These are phyloP conservation scores for Papilio gigon DNA, from an alignment of 2,888 invertebrate species.

Conservation along the genomic window DNA sequence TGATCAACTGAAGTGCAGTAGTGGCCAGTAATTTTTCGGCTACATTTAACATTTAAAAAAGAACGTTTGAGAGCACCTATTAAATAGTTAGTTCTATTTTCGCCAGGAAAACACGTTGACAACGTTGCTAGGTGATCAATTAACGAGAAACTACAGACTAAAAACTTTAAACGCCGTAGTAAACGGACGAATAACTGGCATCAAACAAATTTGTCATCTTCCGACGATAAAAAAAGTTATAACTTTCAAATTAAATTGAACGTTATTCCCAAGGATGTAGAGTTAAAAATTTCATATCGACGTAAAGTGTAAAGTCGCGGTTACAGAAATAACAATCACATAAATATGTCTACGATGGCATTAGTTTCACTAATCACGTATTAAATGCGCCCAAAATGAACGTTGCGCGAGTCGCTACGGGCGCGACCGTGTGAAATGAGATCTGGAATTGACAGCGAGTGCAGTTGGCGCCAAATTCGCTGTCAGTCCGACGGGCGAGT, in stretches of 20 bases:
- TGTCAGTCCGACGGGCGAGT: conserved; percentile 64
- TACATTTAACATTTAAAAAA: conserved; percentile 48
- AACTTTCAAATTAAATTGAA: conserved; percentile 43
- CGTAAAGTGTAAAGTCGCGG: conserved; percentile 43
- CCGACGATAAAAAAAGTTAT: conserved; percentile 45
- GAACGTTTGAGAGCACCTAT: conserved; percentile 44
- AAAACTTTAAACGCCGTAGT: conserved; percentile 45
- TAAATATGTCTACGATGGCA: conserved; percentile 62
- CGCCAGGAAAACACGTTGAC: conserved; percentile 49
- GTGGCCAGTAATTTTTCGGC: conserved; percentile 33
- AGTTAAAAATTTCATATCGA: conserved; percentile 49
- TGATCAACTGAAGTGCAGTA: conserved; percentile 36
- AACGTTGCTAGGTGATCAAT: conserved; percentile 49
- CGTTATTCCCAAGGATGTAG: conserved; percentile 48
- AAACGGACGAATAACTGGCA: conserved; percentile 42
- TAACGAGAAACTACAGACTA: conserved; percentile 44
- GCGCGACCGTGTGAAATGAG: conserved; percentile 53
- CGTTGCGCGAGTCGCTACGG: conserved; percentile 35
- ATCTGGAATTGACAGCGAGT: conserved; percentile 52
- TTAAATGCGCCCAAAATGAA: conserved; percentile 62
- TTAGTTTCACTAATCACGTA: conserved; percentile 62
- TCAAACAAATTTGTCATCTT: conserved; percentile 53
- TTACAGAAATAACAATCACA: conserved; percentile 52
- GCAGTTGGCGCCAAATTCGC: conserved; percentile 70
- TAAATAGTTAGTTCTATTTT: conserved; percentile 42